Conservation (phyloP, 2,888 invertebrate species). For the Yponomeuta sedellus region DNA sequence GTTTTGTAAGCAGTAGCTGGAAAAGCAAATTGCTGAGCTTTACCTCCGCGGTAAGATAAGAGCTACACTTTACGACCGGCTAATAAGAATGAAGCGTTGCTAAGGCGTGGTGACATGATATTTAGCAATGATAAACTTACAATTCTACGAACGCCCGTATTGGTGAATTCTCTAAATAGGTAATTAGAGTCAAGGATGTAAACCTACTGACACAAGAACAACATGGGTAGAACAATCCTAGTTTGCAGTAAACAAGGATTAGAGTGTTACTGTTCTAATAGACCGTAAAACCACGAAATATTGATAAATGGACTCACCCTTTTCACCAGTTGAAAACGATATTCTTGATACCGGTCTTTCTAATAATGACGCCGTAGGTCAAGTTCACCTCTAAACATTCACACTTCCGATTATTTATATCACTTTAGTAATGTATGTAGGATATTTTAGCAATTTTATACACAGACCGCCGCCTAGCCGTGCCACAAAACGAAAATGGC, state of each 20-base stretch:
- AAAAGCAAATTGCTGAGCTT: not conserved
- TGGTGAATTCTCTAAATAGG: constrained; percentile 20
- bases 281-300: constrained; percentile 42
- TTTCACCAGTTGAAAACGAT: constrained; percentile 62
- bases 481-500: constrained; percentile 77
- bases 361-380: constrained; percentile 33
- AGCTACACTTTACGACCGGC: not conserved
- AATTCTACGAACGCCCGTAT: constrained; percentile 63
- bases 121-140: constrained; percentile 49
- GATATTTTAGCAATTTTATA: constrained; percentile 46
- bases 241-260: not conserved
- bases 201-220: not conserved
- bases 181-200: not conserved
- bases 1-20: not conserved
- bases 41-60: not conserved
- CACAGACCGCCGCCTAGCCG: constrained; percentile 60
- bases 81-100: constrained; percentile 10
- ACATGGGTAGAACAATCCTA: not conserved
- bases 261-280: constrained; percentile 11
- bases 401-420: constrained; percentile 37
- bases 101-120: constrained; percentile 37
- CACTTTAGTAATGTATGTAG: constrained; percentile 42
- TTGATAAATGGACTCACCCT: constrained; percentile 63
- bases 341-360: constrained; percentile 42
- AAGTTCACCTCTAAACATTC: constrained; percentile 37